Evolutionary conservation across 2,888 invertebrate species (phyloP).

Genomic region (Lasioglossum malachurum): DNA sequence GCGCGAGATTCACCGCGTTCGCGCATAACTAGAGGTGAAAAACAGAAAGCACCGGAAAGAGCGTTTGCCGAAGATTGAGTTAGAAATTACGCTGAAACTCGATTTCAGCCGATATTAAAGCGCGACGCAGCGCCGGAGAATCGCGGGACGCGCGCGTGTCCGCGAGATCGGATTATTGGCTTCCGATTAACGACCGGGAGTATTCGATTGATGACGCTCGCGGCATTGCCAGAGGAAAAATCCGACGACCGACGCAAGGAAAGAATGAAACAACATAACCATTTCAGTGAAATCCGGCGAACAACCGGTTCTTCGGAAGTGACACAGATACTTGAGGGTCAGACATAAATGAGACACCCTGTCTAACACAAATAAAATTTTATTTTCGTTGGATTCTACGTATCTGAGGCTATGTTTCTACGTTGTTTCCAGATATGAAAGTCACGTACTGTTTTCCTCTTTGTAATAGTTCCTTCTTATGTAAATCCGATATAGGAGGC

Average conservation of each 20-base stretch:
- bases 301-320: not conserved
- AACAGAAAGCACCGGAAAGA: not conserved
- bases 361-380: not conserved
- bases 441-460: too few relatives aligned
- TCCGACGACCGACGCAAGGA: not conserved
- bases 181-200: slow-evolving; percentile 17
- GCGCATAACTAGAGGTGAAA: slow-evolving; percentile 15
- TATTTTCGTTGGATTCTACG: not conserved
- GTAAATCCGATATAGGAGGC: too few relatives aligned
- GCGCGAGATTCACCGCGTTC: slow-evolving; percentile 2
- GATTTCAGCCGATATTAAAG: slow-evolving; percentile 40
- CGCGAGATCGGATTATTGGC: slow-evolving; percentile 30
- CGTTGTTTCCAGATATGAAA: too few relatives aligned
- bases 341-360: not conserved
- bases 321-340: not conserved
- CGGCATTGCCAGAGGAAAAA: not conserved
- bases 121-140: not conserved
- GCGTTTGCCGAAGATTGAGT: slow-evolving; percentile 34
- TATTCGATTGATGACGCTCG: not conserved
- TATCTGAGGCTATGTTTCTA: not conserved
- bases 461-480: too few relatives aligned
- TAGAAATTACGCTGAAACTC: slow-evolving; percentile 31
- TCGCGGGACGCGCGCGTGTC: not conserved
- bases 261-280: not conserved
- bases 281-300: not conserved